Base-by-base conservation (phyloP, 2,113 vertebrate genomes). In the Phainopepla nitens region DNA sequence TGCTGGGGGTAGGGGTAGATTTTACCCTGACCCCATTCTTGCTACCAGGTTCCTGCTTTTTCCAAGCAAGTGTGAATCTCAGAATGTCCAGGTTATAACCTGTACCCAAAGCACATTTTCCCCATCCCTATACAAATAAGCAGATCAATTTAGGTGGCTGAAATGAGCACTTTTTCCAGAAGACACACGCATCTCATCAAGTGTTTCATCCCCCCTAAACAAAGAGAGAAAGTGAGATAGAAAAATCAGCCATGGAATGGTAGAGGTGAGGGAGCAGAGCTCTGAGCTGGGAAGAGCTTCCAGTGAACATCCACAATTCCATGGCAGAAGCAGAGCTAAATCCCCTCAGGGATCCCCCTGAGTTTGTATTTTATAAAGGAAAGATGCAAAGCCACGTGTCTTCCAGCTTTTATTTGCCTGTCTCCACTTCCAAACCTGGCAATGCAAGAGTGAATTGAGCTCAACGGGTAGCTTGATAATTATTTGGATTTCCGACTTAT, bases 221-320 rank as follows among this genome's bases (percentile, higher is more conserved):
- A 39, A 39, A 39, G 39, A 39, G 39, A 39, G 39, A 39, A 39
- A 39, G 39, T 39, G 39, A 47, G 33, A 9, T 3, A 31, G 21
- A 61, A 56, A 65, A 70, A 39, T 11, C 39, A 75, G 9, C 23
- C 9, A 3, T 19, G 0, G 0, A 9, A 15, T 3, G 53, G 31
- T 8, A 10, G 2, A 18, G 2, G 41, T 84, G 20, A 53, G 56
- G 49, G 82, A 64, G 41, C 1, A 84, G 51, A 61, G 25, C 33
- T 75, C 50, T 50, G 50, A 50, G 42, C 23, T 54, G 42, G 13
- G 41, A 45, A 35, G 68, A 36, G 7, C 47, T 87, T 81, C 42
- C 35, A 45, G 24, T 0, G 4, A 25, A 9, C 1, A 4, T 27
- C 49, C 68, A 14, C 21, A 81, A 6, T 58, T 75, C 64, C 47